Evolutionary conservation across 1,140 invertebrate genomes (phyloP), one percentile per base, ranked within the genome.

Genomic region (Diachasma alloeum): DNA sequence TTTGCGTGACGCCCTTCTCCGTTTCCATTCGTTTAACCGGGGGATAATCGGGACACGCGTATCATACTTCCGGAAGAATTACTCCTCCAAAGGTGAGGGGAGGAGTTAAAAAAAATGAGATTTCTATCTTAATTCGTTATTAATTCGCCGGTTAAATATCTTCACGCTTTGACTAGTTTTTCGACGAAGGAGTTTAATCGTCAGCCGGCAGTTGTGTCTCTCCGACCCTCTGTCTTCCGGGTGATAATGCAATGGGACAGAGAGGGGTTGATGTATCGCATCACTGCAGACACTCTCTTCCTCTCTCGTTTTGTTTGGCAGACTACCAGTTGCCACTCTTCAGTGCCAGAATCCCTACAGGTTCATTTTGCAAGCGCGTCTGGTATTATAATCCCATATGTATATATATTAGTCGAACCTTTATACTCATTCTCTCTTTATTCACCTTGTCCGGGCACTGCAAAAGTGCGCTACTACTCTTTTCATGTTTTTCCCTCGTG

Each of bases 211-310:
- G 39, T 42, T 10, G 13, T 42, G 39, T 42, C 39, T 42, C 13
- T 37, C 9, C 9, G 9, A 42, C 39, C 39, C 39, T 42, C 39
- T 13, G 39, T 42, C 39, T 42, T 86, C 84, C 85, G 83, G 83
- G 82, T 86, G 81, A 82, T 87, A 86, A 87, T 86, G 81, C 80
- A 80, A 84, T 83, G 83, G 82, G 84, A 85, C 86, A 85, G 76
- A 81, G 81, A 68, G 39, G 31, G 31, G 31, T 31, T 31, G 31
- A 31, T 69, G 22, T 83, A 81, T 79, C 76, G 77, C 72, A 59
- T 59, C 53, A 81, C 79, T 78, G 78, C 82, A 83, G 80, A 82
- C 77, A 81, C 11, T 26, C 59, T 26, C 59, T 63, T 63, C 22
- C 59, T 26, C 24, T 63, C 1, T 63, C 59, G 22, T 82, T 82